These are phyloP conservation scores for Paramormyrops hopkinsi DNA, from an alignment of 2,797 vertebrate genomes.

Conservation along the genomic window DNA sequence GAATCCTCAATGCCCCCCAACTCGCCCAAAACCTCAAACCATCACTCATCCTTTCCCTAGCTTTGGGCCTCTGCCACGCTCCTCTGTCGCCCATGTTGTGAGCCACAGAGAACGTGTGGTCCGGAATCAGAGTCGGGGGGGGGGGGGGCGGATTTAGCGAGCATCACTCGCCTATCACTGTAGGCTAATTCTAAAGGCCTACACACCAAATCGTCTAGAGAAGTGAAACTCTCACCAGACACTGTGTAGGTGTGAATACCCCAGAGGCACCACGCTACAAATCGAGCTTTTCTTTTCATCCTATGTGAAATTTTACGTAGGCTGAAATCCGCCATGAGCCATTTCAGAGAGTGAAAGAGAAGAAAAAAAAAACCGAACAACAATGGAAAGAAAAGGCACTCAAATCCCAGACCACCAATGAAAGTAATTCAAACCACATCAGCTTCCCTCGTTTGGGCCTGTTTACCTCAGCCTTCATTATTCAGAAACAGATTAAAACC, in stretches of 20 bases:
- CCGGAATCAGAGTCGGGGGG: not conserved
- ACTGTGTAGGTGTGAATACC: conserved; percentile 30
- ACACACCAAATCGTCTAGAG: conserved; percentile 31
- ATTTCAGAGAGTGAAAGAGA: conserved; percentile 11
- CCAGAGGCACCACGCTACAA: conserved; percentile 25
- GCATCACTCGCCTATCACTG: conserved; percentile 20
- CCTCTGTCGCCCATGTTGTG: not conserved
- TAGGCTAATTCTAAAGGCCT: conserved; percentile 25
- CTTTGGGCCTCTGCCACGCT: conserved; percentile 3
- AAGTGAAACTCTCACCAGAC: conserved; percentile 29
- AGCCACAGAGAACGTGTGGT: conserved; percentile 17
- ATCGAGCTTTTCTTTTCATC: conserved; percentile 19
- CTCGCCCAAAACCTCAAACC: not conserved
- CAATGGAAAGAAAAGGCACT: not conserved
- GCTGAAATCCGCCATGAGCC: conserved; percentile 23
- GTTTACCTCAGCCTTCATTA: conserved; percentile 14
- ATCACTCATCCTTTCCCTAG: conserved; percentile 22
- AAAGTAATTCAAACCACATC: conserved; percentile 18
- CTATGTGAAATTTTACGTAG: conserved; percentile 31
- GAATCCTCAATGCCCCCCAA: not conserved
- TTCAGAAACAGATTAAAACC: conserved; percentile 21
- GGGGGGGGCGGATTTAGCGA: not conserved
- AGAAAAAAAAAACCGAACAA: not conserved
- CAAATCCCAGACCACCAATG: conserved; percentile 27
- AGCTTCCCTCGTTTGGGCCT: conserved; percentile 9